Evolutionary conservation across 2,113 vertebrate species (phyloP), one percentile per base, ranked within the genome.

Genomic region (Australoheros scitulus): DNA sequence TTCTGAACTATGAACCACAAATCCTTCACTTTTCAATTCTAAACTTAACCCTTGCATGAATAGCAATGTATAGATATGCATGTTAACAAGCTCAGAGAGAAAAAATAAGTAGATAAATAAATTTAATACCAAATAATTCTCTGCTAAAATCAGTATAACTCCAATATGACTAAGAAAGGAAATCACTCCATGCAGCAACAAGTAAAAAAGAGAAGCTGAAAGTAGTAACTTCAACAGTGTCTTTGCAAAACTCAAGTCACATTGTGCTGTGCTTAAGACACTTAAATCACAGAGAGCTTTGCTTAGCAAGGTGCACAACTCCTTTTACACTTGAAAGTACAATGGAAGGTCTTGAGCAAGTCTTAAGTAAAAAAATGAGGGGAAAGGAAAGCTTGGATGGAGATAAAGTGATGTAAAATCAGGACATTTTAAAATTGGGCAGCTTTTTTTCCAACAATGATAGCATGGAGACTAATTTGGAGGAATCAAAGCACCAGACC

Each of bases 81-180:
- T 50, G 17, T 32, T 52, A 72, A 72, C 29, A 72, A 5, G 29
- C 50, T 2, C 20, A 1, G 43, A 32, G 17, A 11, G 10, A 41
- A 29, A 29, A 50, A 70, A 0, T n/a, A 68, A 47, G 22, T 47
- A 68, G 41, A 14, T 20, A 20, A 50, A 70, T 50, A 0, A 29
- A 70, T 29, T 1, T 50, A 0, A 70, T 2, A 14, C 11, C 11
- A 43, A 43, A 43, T 43, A 43, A 43, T 14, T 43, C 24, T 26
- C 24, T 26, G 24, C 24, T 26, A 26, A 26, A 26, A 26, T 26
- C 24, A 26, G 24, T 26, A 26, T 26, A 26, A 26, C 24, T 26
- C n/a, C n/a, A n/a, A n/a, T n/a, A n/a, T n/a, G n/a, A n/a, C n/a
- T n/a, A n/a, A n/a, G n/a, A n/a, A n/a, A n/a, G n/a, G n/a, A n/a